Evolutionary conservation across 2,888 invertebrate species (phyloP).

Genomic region (Thalpophila matura): DNA sequence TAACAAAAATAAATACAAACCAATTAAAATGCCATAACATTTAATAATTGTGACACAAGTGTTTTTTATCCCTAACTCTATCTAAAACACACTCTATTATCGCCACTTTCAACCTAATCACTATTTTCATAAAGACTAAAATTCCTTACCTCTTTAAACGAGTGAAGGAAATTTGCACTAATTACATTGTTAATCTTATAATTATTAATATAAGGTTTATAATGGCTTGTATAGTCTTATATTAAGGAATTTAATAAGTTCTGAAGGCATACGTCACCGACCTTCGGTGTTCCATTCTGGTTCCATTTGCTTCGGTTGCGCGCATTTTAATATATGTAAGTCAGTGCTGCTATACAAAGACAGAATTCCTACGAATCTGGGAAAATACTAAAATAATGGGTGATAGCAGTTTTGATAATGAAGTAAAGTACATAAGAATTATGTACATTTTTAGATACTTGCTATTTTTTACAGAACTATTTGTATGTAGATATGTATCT

Average conservation of each 20-base stretch:
- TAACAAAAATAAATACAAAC: conserved; percentile 7
- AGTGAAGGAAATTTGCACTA: background rate
- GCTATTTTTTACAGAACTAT: too few species aligned
- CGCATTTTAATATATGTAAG: conserved; percentile 70
- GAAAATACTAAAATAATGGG: background rate
- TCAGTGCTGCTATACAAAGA: conserved; percentile 62
- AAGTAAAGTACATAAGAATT: too few species aligned
- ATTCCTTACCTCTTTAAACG: background rate
- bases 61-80: conserved; percentile 2
- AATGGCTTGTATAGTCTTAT: conserved; percentile 21
- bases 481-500: too few species aligned
- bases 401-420: too few species aligned
- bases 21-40: conserved; percentile 43
- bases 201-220: background rate
- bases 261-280: conserved; percentile 61
- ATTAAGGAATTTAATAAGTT: conserved; percentile 65
- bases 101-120: conserved; percentile 10
- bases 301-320: conserved; percentile 65
- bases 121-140: background rate
- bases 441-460: too few species aligned
- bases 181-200: conserved; percentile 4
- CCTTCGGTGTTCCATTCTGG: conserved; percentile 72
- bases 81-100: background rate
- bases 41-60: conserved; percentile 23
- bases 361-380: conserved; percentile 12